Conservation (phyloP, 2,113 vertebrate species). For the Larimichthys crocea region DNA sequence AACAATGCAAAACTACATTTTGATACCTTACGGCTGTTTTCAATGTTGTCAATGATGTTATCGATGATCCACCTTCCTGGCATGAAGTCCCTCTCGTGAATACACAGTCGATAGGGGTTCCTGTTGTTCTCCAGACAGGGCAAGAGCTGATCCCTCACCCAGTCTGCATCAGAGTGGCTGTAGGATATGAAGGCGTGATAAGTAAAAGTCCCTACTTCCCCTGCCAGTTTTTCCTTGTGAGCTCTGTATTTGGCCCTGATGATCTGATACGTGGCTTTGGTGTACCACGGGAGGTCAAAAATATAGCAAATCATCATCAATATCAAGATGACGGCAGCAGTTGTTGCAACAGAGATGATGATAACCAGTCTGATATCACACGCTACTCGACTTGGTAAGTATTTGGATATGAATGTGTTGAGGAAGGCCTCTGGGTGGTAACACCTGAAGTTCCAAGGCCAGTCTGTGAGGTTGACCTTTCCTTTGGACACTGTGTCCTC, state of each 20-base stretch:
- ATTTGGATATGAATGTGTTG: constrained; percentile 81
- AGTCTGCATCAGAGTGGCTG: constrained; percentile 86
- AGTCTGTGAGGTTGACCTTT: constrained; percentile 82
- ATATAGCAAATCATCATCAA: constrained; percentile 84
- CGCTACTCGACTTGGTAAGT: constrained; percentile 74
- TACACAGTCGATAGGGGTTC: constrained; percentile 86
- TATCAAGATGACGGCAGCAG: constrained; percentile 63
- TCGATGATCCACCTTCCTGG: constrained; percentile 91
- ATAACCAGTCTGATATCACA: constrained; percentile 86
- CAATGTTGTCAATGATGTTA: constrained; percentile 92
- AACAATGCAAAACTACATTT: not conserved
- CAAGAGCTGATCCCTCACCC: constrained; percentile 87
- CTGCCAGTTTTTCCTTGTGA: constrained; percentile 64
- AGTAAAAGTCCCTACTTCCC: constrained; percentile 42
- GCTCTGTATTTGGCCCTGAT: constrained; percentile 84
- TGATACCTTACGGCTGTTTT: constrained; percentile 86
- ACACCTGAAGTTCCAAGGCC: constrained; percentile 87
- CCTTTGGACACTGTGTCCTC: constrained; percentile 71
- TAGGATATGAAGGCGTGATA: constrained; percentile 92
- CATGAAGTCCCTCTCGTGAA: constrained; percentile 90
- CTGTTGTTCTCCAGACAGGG: constrained; percentile 80
- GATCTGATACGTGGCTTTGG: constrained; percentile 84
- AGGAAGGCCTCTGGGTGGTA: constrained; percentile 84
- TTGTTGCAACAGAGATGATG: constrained; percentile 81
- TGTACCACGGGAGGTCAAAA: constrained; percentile 87